Evolutionary conservation across 2,113 vertebrate genomes (phyloP).

Genomic region (Gila orcuttii): DNA sequence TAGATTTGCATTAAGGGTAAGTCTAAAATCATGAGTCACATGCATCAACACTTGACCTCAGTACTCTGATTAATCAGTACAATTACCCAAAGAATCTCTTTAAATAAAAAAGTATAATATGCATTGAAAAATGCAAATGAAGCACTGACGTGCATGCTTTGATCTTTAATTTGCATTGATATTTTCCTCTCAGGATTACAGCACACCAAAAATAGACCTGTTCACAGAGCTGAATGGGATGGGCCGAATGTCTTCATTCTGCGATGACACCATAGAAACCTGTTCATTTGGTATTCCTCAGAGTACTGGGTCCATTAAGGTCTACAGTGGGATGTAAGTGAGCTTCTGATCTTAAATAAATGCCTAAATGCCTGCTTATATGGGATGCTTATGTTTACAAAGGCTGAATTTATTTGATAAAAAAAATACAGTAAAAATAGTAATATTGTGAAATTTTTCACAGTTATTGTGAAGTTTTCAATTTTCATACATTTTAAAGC

Average conservation of each 20-base stretch:
- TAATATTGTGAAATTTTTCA: background rate
- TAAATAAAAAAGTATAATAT: background rate
- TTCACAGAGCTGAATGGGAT: constrained; percentile 88
- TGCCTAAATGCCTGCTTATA: background rate
- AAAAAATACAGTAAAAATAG: background rate
- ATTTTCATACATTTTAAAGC: no score
- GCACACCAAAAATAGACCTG: constrained; percentile 85
- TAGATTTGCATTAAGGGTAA: constrained; percentile 87
- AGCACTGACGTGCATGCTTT: background rate
- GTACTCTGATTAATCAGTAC: background rate
- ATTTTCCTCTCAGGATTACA: constrained; percentile 83
- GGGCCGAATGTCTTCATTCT: constrained; percentile 82
- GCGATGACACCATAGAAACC: constrained; percentile 84
- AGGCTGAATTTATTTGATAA: background rate
- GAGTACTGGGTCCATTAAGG: constrained; percentile 90
- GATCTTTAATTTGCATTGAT: background rate
- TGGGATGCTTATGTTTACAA: background rate
- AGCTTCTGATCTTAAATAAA: background rate
- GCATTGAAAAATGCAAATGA: background rate
- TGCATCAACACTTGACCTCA: background rate
- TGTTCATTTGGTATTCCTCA: constrained; percentile 83
- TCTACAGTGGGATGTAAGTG: constrained; percentile 93
- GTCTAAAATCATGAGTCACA: background rate
- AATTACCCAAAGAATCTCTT: background rate
- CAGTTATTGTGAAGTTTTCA: no score